These are phyloP conservation scores for Conus canariensis DNA, from an alignment of 2,888 invertebrate species.

Conservation along the genomic window DNA sequence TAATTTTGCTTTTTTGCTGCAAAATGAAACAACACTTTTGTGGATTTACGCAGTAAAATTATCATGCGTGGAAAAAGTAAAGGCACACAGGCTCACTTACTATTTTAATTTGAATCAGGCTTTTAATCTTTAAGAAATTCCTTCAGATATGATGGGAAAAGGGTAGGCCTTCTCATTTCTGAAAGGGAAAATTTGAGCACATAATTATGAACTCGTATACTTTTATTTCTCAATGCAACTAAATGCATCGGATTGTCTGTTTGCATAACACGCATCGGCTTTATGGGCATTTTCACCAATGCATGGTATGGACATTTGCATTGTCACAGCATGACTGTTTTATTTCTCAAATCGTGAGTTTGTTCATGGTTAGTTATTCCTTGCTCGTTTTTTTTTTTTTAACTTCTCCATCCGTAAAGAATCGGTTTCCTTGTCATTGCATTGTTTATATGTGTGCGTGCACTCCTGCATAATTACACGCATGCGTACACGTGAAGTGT, in stretches of 20 bases:
- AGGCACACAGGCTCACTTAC: too few species aligned
- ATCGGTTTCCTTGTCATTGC: neutral
- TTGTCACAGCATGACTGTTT: conserved; percentile 1
- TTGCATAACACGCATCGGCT: neutral
- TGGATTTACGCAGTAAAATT: neutral
- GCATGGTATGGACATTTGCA: conserved; percentile 5
- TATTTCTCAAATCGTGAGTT: neutral
- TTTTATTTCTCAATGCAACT: neutral
- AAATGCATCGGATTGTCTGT: neutral
- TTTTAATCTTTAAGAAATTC: too few species aligned
- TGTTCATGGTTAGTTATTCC: neutral
- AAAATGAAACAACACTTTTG: neutral
- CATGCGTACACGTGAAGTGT: neutral
- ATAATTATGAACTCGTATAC: too few species aligned
- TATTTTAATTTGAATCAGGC: too few species aligned
- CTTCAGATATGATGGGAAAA: too few species aligned
- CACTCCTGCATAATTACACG: too few species aligned
- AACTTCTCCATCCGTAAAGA: neutral
- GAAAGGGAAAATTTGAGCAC: too few species aligned
- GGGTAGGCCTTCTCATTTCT: too few species aligned
- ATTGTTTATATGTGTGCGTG: neutral
- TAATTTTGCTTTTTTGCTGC: neutral
- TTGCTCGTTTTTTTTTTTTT: neutral
- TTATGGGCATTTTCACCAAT: conserved; percentile 17
- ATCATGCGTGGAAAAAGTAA: too few species aligned